Conservation (phyloP, 1,140 invertebrate genomes). For the Conus ventricosus region DNA sequence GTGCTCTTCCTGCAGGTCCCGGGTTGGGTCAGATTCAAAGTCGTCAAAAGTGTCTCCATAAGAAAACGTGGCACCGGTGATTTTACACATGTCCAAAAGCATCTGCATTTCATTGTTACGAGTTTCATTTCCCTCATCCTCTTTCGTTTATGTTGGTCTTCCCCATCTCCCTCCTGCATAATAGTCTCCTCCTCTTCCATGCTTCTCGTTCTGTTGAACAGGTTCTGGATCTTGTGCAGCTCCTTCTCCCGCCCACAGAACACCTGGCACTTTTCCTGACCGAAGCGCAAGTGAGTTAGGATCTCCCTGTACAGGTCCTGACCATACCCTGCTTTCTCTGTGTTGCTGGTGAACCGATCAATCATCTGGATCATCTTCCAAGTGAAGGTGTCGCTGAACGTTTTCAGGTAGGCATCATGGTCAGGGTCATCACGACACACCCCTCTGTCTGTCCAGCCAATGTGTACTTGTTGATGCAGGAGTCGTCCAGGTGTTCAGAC, state of each 20-base stretch:
- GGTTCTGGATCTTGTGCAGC: constrained; percentile 44
- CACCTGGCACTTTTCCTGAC: constrained; percentile 67
- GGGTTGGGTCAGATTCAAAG: constrained; percentile 44
- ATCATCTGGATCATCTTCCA: constrained; percentile 53
- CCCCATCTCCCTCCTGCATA: background rate
- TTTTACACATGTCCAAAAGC: constrained; percentile 7
- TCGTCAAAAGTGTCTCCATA: constrained; percentile 46
- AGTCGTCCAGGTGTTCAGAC: constrained; percentile 26
- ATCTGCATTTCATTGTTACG: background rate
- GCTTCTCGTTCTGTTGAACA: constrained; percentile 22
- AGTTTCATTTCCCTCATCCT: background rate
- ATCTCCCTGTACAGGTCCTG: constrained; percentile 82
- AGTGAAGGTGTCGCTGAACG: constrained; percentile 56
- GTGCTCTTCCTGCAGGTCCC: constrained; percentile 42
- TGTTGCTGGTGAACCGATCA: background rate
- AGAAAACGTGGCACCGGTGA: constrained; percentile 37
- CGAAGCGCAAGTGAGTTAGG: constrained; percentile 95
- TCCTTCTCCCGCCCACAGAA: constrained; percentile 59
- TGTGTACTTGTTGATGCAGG: constrained; percentile 36
- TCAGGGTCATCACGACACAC: constrained; percentile 42
- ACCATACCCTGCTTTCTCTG: constrained; percentile 27
- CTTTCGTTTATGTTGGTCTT: background rate
- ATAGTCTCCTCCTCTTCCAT: background rate
- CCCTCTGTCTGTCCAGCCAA: constrained; percentile 49
- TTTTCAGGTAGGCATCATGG: constrained; percentile 52